These are phyloP conservation scores for Emmelina monodactyla DNA, from an alignment of 2,888 invertebrate genomes.

Conservation along the genomic window DNA sequence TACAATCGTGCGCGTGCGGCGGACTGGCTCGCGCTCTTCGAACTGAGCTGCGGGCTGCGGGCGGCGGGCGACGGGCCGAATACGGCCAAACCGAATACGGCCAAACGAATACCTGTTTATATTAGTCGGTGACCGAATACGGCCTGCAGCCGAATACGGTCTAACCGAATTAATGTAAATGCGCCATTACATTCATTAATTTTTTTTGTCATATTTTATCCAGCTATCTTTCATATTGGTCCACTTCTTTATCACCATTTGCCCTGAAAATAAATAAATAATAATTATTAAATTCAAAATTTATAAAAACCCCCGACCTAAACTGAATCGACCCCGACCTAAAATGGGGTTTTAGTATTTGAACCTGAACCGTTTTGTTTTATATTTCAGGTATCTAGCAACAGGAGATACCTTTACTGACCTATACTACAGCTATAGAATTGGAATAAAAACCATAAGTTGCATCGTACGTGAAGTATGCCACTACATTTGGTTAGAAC, in stretches of 20 bases:
- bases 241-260: constrained; percentile 13
- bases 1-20: no score
- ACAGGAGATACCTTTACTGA: constrained; percentile 7
- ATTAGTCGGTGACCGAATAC: no score
- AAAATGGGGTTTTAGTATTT: constrained; percentile 15
- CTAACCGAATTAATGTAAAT: no score
- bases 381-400: constrained; percentile 12
- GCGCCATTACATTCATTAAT: constrained; percentile 13
- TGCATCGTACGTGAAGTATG: constrained; percentile 8
- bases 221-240: no score
- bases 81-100: no score
- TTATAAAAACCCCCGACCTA: constrained; percentile 13
- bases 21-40: no score
- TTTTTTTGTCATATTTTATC: constrained; percentile 14
- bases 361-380: constrained; percentile 14
- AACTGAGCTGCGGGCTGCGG: constrained; percentile 13
- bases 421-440: constrained; percentile 9
- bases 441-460: constrained; percentile 10
- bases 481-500: constrained; percentile 7
- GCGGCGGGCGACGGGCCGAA: no score
- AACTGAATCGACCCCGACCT: constrained; percentile 15
- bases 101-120: no score
- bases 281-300: no score
- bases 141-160: no score
- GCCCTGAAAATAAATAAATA: constrained; percentile 12